A percentile compares a stretch with the other conserved stretches of the same genome.
phyloP scores from a whole-genome alignment of 2,797 vertebrate species.

The Poecilia wingei region DNA sequence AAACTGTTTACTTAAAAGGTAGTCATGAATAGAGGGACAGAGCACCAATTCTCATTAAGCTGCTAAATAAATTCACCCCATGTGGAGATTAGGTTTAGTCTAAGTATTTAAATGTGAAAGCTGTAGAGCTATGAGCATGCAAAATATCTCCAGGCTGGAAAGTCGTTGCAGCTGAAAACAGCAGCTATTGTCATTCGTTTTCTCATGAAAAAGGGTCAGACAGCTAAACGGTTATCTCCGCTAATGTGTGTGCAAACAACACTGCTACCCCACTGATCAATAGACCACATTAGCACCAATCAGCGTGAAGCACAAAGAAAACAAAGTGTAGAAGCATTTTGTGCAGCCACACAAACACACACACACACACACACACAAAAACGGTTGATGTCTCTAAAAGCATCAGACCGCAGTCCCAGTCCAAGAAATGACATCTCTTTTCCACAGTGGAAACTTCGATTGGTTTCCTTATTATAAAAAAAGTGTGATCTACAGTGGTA shows the following conservation, averaged over 20 bases:
- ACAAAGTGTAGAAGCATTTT: not conserved
- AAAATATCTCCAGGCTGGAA: slow-evolving; percentile 17
- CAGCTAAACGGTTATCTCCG: slow-evolving; percentile 11
- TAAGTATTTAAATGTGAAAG: slow-evolving; percentile 28
- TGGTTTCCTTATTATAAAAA: slow-evolving; percentile 29
- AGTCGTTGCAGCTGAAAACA: slow-evolving; percentile 10
- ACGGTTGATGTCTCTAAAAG: slow-evolving; percentile 28
- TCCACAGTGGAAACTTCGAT: slow-evolving; percentile 55
- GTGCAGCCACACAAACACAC: slow-evolving; percentile 13
- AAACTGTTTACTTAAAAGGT: slow-evolving; percentile 15
- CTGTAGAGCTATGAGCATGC: slow-evolving; percentile 26
- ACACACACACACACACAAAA: too few relatives aligned
- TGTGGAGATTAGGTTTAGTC: slow-evolving; percentile 13
- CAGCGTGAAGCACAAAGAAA: not conserved
- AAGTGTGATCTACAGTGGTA: slow-evolving; percentile 31
- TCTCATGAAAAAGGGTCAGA: slow-evolving; percentile 6
- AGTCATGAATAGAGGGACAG: not conserved
- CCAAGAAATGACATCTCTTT: slow-evolving; percentile 34
- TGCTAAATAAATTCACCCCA: slow-evolving; percentile 11
- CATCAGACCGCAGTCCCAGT: slow-evolving; percentile 31
- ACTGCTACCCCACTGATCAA: slow-evolving; percentile 1
- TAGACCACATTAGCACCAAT: not conserved
- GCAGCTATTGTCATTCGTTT: slow-evolving; percentile 29
- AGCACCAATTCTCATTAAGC: not conserved
- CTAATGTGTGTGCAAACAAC: slow-evolving; percentile 10